A percentile compares a stretch with the other conserved stretches of the same genome.
These are phyloP conservation scores for Propithecus perrieri DNA, from an alignment of 2,797 vertebrate species.

Conservation along the genomic window DNA sequence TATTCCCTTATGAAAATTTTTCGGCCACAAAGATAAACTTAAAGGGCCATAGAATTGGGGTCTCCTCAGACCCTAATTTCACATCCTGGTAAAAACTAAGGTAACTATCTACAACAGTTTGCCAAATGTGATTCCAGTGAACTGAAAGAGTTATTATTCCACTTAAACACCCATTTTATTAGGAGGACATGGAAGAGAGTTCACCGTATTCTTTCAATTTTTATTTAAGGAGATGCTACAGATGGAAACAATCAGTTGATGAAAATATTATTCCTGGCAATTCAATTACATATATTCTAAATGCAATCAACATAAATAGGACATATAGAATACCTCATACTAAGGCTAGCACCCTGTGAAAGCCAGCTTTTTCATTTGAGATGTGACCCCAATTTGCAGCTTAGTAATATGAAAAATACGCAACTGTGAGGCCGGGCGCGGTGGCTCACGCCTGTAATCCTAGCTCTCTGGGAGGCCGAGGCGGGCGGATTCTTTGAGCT, in stretches of 20 bases:
- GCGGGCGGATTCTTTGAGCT: no score
- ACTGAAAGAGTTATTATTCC: not conserved
- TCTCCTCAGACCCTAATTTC: not conserved
- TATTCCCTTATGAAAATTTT: not conserved
- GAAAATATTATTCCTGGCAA: not conserved
- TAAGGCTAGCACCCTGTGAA: not conserved
- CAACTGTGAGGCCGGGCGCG: not conserved
- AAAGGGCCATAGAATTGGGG: not conserved
- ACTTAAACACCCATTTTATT: not conserved
- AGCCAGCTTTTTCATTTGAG: not conserved
- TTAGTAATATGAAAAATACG: not conserved
- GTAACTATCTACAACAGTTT: not conserved
- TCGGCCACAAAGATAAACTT: not conserved
- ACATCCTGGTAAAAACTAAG: not conserved
- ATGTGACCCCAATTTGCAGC: not conserved
- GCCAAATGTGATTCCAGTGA: not conserved
- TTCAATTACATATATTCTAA: conserved; percentile 13
- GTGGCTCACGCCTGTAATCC: no score
- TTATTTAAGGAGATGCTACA: conserved; percentile 13
- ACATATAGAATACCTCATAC: not conserved
- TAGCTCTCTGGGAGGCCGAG: no score
- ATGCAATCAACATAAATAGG: not conserved
- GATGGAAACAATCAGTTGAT: not conserved
- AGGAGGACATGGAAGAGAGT: not conserved
- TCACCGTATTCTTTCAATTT: not conserved